These are phyloP conservation scores for Chiridota heheva DNA, from an alignment of 35 echinoderm and acorn worm genomes.

Conservation along the genomic window DNA sequence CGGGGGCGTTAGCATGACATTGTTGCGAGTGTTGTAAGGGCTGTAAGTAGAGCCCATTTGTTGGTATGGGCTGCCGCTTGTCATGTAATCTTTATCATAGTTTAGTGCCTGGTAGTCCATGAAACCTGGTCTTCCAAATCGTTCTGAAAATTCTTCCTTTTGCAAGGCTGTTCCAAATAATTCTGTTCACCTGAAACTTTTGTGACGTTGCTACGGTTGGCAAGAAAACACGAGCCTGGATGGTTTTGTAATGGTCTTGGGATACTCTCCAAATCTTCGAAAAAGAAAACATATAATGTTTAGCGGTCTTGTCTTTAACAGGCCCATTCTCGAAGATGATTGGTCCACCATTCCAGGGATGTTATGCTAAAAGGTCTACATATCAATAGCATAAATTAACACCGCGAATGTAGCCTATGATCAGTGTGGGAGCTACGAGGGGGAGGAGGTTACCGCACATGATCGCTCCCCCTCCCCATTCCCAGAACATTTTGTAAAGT, in stretches of 20 bases:
- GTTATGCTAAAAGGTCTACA: neutral
- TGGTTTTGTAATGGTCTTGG: conserved; percentile 70
- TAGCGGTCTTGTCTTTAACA: neutral
- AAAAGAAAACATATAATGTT: neutral
- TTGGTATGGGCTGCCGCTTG: conserved; percentile 16
- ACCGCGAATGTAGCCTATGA: neutral
- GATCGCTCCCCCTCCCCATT: too few relatives aligned
- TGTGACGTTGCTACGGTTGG: conserved; percentile 59
- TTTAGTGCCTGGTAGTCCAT: conserved; percentile 18
- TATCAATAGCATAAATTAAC: too few relatives aligned
- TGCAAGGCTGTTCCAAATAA: conserved; percentile 10
- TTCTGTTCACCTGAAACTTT: conserved; percentile 4
- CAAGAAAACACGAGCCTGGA: conserved; percentile 89
- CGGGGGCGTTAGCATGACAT: conserved; percentile 81
- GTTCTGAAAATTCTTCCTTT: conserved; percentile 73
- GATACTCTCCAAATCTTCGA: conserved; percentile 44
- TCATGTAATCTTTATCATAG: conserved; percentile 21
- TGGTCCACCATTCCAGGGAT: neutral
- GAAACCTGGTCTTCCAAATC: conserved; percentile 15
- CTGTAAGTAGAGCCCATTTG: conserved; percentile 42
- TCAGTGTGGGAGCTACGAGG: neutral
- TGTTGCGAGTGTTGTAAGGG: conserved; percentile 44
- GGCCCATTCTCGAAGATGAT: neutral
- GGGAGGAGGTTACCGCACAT: neutral
- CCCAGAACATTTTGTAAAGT: too few relatives aligned